Evolutionary conservation across 2,797 vertebrate genomes (phyloP).

Genomic region (Momotus momota): DNA sequence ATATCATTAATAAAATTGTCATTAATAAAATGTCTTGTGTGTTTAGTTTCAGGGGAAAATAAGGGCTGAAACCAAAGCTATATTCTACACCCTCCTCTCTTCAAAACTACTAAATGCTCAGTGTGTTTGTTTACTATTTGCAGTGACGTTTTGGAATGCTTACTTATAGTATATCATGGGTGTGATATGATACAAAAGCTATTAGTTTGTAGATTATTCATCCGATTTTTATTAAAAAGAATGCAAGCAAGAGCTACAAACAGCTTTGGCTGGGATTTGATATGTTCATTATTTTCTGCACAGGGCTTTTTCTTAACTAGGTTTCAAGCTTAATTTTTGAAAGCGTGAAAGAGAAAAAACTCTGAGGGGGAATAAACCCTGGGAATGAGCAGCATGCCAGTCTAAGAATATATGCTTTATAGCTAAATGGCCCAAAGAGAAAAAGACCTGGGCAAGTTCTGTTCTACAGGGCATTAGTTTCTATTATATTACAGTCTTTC

Average conservation of each 20-base stretch:
- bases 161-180: not conserved
- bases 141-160: constrained; percentile 41
- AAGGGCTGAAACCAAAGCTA: not conserved
- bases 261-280: constrained; percentile 50
- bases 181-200: constrained; percentile 8
- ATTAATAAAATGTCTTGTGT: not conserved
- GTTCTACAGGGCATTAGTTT: not conserved
- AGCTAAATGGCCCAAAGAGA: not conserved
- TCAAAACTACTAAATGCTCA: not conserved
- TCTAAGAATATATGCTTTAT: not conserved
- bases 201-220: constrained; percentile 34
- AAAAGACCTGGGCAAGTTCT: not conserved
- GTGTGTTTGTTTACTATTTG: not conserved
- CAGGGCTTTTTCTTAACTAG: constrained; percentile 60
- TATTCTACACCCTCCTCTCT: not conserved
- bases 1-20: not conserved
- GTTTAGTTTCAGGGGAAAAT: not conserved
- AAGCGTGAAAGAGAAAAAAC: not conserved
- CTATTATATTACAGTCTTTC: not conserved
- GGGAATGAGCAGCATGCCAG: not conserved
- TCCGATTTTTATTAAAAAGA: constrained; percentile 39
- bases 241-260: constrained; percentile 12
- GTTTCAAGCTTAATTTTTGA: constrained; percentile 70
- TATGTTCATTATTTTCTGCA: not conserved
- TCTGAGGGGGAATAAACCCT: not conserved